Evolutionary conservation across 2,888 invertebrate species (phyloP).

Genomic region (Pollenia griseotomentosa): DNA sequence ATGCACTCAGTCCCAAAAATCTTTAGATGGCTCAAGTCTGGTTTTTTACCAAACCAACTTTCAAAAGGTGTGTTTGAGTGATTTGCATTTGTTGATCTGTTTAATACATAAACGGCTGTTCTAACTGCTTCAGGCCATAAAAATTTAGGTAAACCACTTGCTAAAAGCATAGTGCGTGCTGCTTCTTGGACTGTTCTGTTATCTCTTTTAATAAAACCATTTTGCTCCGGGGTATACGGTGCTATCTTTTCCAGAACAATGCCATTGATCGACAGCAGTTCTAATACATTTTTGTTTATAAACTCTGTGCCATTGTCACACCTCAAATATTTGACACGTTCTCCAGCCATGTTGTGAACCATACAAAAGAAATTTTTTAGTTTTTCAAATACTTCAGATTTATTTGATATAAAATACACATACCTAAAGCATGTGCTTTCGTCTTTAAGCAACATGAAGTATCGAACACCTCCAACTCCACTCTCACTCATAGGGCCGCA

Average conservation of each 20-base stretch:
- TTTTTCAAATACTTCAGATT: constrained; percentile 48
- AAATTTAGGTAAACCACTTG: constrained; percentile 69
- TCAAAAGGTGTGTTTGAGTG: too few species aligned
- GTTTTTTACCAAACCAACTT: too few species aligned
- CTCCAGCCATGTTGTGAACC: constrained; percentile 55
- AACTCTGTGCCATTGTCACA: constrained; percentile 51
- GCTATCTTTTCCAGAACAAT: constrained; percentile 54
- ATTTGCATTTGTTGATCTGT: too few species aligned
- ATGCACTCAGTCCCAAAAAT: too few species aligned
- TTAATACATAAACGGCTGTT: too few species aligned
- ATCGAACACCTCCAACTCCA: constrained; percentile 59
- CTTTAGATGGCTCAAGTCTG: too few species aligned
- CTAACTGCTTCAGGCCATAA: too few species aligned
- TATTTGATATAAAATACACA: constrained; percentile 56
- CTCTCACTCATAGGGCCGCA: too few species aligned
- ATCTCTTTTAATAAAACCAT: too few species aligned
- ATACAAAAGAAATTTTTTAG: too few species aligned
- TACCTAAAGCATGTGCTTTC: constrained; percentile 66
- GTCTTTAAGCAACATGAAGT: constrained; percentile 72
- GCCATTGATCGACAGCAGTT: constrained; percentile 8
- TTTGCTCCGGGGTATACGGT: constrained; percentile 63
- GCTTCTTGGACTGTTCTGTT: too few species aligned
- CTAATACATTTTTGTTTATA: constrained; percentile 48
- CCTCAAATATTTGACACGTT: constrained; percentile 40
- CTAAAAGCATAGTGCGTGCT: too few species aligned